Evolutionary conservation across 2,888 invertebrate species (phyloP), one percentile per base, ranked within the genome.

Genomic region (Bombyx huttoni): DNA sequence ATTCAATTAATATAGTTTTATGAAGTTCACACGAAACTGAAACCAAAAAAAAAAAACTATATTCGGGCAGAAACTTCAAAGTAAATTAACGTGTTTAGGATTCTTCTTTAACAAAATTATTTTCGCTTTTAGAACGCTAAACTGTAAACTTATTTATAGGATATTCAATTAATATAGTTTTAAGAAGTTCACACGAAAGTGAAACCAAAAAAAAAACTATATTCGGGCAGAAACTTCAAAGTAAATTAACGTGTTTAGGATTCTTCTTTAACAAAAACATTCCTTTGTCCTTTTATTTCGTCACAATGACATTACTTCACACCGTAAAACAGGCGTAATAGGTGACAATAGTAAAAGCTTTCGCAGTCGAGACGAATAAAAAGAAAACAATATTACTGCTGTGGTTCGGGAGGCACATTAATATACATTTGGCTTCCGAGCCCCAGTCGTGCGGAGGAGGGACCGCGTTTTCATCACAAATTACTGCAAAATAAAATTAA

Each of bases 381-480:
- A 85, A 83, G 77, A 74, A 79, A 79, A 85, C 79, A 78, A 79
- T 83, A 84, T 83, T 79, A 81, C 76, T 71, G 66, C 68, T 73
- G 76, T 64, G 78, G 77, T 80, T 73, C 64, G 75, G 75, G 73
- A 67, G 73, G 69, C 75, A 78, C 83, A 85, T 85, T 85, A 85
- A 84, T 87, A 84, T 78, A 84, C 78, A 86, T 87, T 87, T 85
- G 75, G 79, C 62, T 58, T 64, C 59, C 61, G 65, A 67, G 59
- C 57, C 60, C 58, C 54, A 58, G 58, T 53, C 50, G 49, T 54
- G 52, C 49, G 57, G 54, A 57, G 60, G 57, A 56, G 65, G 66
- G 64, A 63, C 71, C 72, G 71, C 68, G 71, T 73, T 83, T 76
- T 78, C 73, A 73, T 75, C 77, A 76, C 73, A 75, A 81, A 80